Evolutionary conservation across 2,888 invertebrate species (phyloP).

Genomic region (Vesta saturnalis): DNA sequence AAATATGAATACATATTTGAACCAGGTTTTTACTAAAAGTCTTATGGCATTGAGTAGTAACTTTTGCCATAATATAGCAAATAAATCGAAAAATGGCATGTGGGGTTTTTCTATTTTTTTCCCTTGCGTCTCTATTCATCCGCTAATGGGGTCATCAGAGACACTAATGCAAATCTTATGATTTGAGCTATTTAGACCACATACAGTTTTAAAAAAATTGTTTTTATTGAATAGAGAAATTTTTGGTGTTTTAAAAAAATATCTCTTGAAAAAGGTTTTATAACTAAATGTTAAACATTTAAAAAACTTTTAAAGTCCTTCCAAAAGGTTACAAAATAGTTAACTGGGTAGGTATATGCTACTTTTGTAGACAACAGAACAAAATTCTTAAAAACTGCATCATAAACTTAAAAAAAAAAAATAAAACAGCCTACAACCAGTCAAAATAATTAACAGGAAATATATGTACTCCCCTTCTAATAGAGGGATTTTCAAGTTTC

Average conservation of each 20-base stretch:
- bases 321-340: neutral
- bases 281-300: neutral
- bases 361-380: neutral
- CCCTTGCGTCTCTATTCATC: too few relatives aligned
- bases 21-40: neutral
- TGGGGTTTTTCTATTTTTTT: too few relatives aligned
- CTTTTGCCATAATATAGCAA: too few relatives aligned
- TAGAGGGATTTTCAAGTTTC: neutral
- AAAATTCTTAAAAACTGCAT: neutral
- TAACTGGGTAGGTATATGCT: too few relatives aligned
- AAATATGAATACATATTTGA: too few relatives aligned
- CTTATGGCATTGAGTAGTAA: too few relatives aligned
- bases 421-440: too few relatives aligned
- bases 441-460: neutral
- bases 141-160: neutral
- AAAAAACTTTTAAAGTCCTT: neutral
- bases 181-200: too few relatives aligned
- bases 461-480: neutral
- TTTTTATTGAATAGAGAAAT: neutral
- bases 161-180: neutral
- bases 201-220: neutral
- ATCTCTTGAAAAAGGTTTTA: neutral
- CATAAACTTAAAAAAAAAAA: neutral
- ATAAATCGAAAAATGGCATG: too few relatives aligned
- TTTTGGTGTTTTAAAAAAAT: neutral